Conservation (phyloP, 2,113 vertebrate genomes). For the Semnopithecus entellus region DNA sequence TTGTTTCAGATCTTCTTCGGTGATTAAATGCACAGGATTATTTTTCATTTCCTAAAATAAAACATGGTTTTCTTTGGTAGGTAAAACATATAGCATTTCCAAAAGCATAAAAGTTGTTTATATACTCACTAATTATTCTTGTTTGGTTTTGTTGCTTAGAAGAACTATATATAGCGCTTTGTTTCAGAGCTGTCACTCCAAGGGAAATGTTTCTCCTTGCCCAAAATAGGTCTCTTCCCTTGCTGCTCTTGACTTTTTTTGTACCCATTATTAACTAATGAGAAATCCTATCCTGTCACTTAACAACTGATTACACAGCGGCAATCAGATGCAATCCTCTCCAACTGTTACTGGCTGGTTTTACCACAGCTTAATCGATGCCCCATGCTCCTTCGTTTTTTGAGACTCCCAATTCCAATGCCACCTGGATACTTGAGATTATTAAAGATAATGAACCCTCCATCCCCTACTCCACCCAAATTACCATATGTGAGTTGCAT, state of each 20-base stretch:
- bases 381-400: neutral
- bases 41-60: constrained; percentile 93
- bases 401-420: neutral
- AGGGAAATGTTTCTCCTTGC: neutral
- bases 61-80: constrained; percentile 23
- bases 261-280: neutral
- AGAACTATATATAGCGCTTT: neutral
- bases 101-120: neutral
- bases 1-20: constrained; percentile 94
- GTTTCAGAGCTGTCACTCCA: neutral
- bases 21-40: constrained; percentile 93
- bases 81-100: constrained; percentile 9
- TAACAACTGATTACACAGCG: neutral
- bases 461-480: neutral
- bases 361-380: neutral
- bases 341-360: neutral
- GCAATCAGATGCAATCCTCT: neutral
- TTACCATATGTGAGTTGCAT: neutral
- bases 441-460: neutral
- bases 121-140: neutral
- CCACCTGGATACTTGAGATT: neutral
- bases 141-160: neutral
- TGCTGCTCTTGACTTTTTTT: neutral
- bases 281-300: neutral
- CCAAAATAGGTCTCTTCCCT: neutral